Conservation (phyloP, 2,113 vertebrate genomes). For the Mellivora capensis region DNA sequence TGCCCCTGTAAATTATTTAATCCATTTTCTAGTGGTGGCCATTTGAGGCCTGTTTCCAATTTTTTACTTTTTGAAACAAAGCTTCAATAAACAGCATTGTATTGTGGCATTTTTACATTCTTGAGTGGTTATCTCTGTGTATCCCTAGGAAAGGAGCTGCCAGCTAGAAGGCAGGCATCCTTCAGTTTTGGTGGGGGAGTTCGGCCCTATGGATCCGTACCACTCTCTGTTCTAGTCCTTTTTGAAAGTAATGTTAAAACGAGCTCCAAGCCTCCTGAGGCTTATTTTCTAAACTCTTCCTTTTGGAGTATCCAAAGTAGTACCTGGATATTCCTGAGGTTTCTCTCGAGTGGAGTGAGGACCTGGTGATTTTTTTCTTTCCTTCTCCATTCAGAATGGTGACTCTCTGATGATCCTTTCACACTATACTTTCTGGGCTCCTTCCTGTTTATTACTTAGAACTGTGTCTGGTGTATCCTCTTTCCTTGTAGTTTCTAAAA, state of each 20-base stretch:
- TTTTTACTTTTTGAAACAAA: not conserved
- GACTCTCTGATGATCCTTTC: not conserved
- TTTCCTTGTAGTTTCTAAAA: slow-evolving; percentile 26
- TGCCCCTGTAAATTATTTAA: not conserved
- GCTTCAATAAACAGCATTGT: not conserved
- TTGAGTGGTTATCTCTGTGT: not conserved
- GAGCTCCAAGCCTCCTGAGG: not conserved
- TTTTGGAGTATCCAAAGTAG: not conserved
- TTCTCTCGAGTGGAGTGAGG: not conserved
- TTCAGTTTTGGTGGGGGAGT: not conserved
- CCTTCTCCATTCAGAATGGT: not conserved
- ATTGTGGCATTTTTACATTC: not conserved
- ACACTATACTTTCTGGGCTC: not conserved
- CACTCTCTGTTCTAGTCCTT: not conserved
- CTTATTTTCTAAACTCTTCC: not conserved
- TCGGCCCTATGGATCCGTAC: not conserved
- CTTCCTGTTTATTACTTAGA: slow-evolving; percentile 46
- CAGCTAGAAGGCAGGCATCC: not conserved
- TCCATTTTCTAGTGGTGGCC: not conserved
- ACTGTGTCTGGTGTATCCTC: not conserved
- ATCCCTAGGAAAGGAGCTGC: not conserved
- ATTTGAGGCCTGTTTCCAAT: not conserved
- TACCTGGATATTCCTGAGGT: not conserved
- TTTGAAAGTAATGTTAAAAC: not conserved
- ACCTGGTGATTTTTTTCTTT: not conserved